phyloP scores from a whole-genome alignment of 2,113 vertebrate species.

The Amblyornis subalaris region DNA sequence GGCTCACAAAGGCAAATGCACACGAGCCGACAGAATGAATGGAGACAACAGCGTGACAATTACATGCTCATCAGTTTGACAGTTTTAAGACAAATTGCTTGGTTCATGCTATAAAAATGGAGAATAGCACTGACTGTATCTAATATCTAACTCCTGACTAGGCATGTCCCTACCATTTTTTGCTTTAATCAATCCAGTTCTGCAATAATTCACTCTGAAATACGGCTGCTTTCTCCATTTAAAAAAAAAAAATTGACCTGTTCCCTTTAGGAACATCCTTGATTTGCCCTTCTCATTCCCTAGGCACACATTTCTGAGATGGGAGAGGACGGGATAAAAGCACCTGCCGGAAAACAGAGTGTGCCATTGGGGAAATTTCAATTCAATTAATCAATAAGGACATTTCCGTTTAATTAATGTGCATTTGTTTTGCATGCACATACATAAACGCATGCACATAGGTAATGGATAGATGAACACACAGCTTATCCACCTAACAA shows the following conservation, averaged over 20 bases:
- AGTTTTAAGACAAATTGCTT: conserved; percentile 20
- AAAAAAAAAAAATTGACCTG: neutral
- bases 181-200: neutral
- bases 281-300: neutral
- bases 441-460: neutral
- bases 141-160: neutral
- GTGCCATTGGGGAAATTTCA: neutral
- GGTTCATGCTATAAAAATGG: neutral
- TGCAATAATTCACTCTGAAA: neutral
- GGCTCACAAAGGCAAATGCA: neutral
- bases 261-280: neutral
- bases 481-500: neutral
- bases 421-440: neutral
- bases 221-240: neutral
- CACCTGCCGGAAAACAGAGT: neutral
- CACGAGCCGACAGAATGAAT: neutral
- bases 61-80: conserved; percentile 36
- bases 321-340: neutral
- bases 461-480: neutral
- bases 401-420: neutral
- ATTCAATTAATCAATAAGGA: neutral
- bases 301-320: neutral
- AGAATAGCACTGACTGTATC: neutral
- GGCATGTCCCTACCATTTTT: neutral
- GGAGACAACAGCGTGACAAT: neutral